These are phyloP conservation scores for Caenorhabditis panamensis DNA, from an alignment of 2,888 invertebrate species.

Conservation along the genomic window DNA sequence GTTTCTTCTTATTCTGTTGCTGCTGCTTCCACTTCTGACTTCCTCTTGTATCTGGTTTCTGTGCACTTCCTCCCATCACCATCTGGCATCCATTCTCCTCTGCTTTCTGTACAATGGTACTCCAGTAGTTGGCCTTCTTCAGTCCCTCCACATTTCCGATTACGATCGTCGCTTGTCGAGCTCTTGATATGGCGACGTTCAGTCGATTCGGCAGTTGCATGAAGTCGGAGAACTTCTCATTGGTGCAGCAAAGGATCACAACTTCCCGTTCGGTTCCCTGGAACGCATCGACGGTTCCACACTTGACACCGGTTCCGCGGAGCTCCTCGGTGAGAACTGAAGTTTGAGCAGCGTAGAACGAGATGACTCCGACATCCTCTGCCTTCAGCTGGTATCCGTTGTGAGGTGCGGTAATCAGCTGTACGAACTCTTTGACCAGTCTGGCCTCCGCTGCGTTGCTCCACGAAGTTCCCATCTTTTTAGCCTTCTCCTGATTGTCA, in stretches of 20 bases:
- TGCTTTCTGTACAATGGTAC: constrained; percentile 1
- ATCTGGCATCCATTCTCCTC: neutral
- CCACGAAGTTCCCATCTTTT: constrained; percentile 20
- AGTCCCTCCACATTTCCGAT: constrained; percentile 27
- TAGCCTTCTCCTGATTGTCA: constrained; percentile 14
- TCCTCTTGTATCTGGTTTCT: no score
- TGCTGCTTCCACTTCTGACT: no score
- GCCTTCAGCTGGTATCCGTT: neutral
- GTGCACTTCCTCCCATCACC: neutral
- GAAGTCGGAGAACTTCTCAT: constrained; percentile 15
- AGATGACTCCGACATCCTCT: constrained; percentile 32
- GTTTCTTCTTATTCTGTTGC: no score
- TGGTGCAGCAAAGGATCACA: constrained; percentile 36
- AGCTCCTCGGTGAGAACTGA: constrained; percentile 31
- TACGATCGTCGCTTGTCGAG: constrained; percentile 33
- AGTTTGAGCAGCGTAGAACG: constrained; percentile 36
- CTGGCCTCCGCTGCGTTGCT: constrained; percentile 10
- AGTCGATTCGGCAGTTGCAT: constrained; percentile 30
- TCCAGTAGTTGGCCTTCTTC: constrained; percentile 25
- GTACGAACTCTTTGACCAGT: neutral
- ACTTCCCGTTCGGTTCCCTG: constrained; percentile 43
- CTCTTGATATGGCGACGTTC: constrained; percentile 39
- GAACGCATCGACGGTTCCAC: constrained; percentile 37
- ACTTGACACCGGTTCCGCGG: constrained; percentile 15
- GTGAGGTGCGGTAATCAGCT: neutral